Conservation (phyloP, 2,888 invertebrate species). For the Drosophila melanosoma region DNA sequence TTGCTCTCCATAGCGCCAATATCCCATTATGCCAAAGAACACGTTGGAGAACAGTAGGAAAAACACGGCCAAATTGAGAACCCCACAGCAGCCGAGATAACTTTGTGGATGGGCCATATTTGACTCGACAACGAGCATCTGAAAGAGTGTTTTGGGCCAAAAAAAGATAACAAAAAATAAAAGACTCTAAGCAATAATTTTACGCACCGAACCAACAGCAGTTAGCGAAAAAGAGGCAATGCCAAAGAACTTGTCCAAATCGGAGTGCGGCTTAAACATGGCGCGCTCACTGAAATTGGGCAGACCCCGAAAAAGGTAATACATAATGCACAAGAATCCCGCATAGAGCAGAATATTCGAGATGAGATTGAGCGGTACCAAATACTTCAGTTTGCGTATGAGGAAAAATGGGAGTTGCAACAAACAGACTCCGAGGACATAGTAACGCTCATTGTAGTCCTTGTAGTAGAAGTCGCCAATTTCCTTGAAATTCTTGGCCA, state of each 20-base stretch:
- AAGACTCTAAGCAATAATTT: neutral
- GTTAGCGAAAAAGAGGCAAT: conserved; percentile 96
- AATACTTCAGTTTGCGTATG: conserved; percentile 90
- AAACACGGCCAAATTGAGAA: conserved; percentile 93
- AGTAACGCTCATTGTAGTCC: conserved; percentile 85
- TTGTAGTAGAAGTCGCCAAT: conserved; percentile 87
- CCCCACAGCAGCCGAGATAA: conserved; percentile 94
- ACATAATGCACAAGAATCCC: conserved; percentile 88
- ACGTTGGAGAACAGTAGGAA: conserved; percentile 92
- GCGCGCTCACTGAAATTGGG: conserved; percentile 84
- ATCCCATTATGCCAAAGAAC: conserved; percentile 95
- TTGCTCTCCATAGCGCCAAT: conserved; percentile 91
- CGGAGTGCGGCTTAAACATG: conserved; percentile 84
- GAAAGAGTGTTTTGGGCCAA: rapidly evolving
- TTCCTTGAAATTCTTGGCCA: conserved; percentile 92
- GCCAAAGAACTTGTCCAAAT: conserved; percentile 93
- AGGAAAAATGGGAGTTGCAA: conserved; percentile 89
- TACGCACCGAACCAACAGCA: conserved; percentile 90
- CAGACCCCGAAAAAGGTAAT: conserved; percentile 90
- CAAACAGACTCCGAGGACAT: conserved; percentile 87
- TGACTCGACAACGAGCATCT: conserved; percentile 98
- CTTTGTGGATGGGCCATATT: conserved; percentile 95
- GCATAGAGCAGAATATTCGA: conserved; percentile 88
- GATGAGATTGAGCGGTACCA: conserved; percentile 95
- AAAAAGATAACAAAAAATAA: no score